Base-by-base conservation (phyloP, 2,113 vertebrate species). In the Alethe diademata region DNA sequence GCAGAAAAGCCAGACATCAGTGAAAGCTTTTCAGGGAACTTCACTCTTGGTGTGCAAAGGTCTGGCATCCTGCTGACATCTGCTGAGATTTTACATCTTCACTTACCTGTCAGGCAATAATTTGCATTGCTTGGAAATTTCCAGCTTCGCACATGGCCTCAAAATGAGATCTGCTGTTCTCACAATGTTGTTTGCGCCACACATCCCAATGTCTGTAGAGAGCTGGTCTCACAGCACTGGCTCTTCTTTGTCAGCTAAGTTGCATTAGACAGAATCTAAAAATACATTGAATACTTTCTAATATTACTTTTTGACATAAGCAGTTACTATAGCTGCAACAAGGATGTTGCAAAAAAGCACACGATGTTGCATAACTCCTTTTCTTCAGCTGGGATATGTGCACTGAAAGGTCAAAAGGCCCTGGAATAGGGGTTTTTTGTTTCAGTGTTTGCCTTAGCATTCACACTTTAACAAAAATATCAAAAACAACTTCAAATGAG, bases 241-340 rank as follows among this genome's bases (percentile, higher is more conserved):
- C 69, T 90, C 89, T 69, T 88, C 91, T 85, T 86, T 73, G 50
- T 79, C 87, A 74, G 78, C 33, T 78, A 93, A 88, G 51, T 88
- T 95, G 70, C 82, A 84, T 91, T 91, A 96, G 79, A 84, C 31
- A 83, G 23, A 75, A 97, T 70, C 86, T 94, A 93, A 91, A 96
- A 93, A 97, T 86, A 94, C 19, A 93, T 90, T 66, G 93, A 78
- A 95, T 91, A 90, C 90, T 90, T 95, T 79, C 92, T 92, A 95
- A 72, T 90, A 73, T 88, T 85, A 93, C 40, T 85, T 92, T 93
- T 82, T 89, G 66, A 87, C 76, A 89, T 69, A 82, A 94, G 73
- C 73, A 79, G 80, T 93, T 87, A 70, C 86, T 83, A 54, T 38
- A 96, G 85, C 81, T 79, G 80, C 86, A 20, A 19, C 58, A 91